A percentile compares a stretch with the other conserved stretches of the same genome.
Conservation (phyloP, 2,113 vertebrate species). For the Struthidea cinerea region DNA sequence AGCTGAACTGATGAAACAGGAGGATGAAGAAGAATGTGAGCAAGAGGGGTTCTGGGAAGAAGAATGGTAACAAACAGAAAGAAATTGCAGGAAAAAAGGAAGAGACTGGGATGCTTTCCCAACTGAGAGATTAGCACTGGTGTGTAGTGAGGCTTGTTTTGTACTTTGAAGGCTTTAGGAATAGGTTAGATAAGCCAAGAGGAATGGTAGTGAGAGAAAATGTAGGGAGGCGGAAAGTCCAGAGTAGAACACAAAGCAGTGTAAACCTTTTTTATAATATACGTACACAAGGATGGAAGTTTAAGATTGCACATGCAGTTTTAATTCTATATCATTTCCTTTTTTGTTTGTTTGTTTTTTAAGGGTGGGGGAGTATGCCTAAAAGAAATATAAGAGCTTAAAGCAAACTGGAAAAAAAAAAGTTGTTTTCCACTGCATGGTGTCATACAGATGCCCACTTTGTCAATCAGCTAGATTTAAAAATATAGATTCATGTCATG, state of each 20-base stretch:
- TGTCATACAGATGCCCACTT: background rate
- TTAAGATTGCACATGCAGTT: background rate
- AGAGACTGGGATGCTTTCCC: background rate
- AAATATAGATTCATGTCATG: background rate
- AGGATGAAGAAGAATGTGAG: background rate
- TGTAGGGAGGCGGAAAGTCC: background rate
- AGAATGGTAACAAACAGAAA: background rate
- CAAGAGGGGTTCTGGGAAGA: background rate
- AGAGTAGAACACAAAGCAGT: background rate
- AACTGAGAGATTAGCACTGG: background rate
- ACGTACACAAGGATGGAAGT: background rate
- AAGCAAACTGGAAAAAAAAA: background rate
- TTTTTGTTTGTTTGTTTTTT: background rate
- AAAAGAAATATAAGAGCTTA: background rate
- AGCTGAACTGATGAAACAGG: background rate
- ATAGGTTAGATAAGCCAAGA: background rate
- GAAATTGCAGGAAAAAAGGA: background rate
- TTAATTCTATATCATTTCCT: background rate
- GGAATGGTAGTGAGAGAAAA: background rate
- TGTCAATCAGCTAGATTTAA: background rate
- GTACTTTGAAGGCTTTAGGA: background rate
- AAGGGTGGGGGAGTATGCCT: background rate
- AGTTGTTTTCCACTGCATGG: background rate
- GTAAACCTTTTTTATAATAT: background rate
- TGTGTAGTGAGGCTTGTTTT: background rate